phyloP scores from a whole-genome alignment of 2,797 vertebrate genomes.

The Pangasius larnaudii region DNA sequence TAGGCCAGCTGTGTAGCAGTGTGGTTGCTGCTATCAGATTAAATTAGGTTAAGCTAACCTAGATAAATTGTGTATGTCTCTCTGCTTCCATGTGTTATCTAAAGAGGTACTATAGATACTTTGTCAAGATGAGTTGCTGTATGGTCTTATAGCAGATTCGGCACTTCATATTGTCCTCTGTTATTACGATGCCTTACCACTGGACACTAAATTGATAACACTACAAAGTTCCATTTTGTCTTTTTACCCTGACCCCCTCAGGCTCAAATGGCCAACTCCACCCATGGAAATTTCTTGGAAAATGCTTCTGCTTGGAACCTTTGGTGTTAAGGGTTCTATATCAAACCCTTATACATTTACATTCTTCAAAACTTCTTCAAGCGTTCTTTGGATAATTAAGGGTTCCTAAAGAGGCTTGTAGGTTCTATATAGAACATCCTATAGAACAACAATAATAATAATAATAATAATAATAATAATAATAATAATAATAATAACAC shows the following conservation, averaged over 20 bases:
- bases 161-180: not conserved
- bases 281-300: no score
- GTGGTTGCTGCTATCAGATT: not conserved
- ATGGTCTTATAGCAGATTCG: not conserved
- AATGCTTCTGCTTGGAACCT: not conserved
- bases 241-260: not conserved
- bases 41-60: not conserved
- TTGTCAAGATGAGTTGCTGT: not conserved
- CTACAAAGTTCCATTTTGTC: not conserved
- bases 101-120: not conserved
- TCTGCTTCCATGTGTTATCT: not conserved
- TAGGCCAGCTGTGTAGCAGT: not conserved
- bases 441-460: not conserved
- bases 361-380: not conserved
- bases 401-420: not conserved
- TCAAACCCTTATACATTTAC: not conserved
- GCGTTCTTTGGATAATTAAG: not conserved
- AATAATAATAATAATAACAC: not conserved
- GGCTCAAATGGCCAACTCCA: not conserved
- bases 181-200: not conserved
- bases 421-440: not conserved
- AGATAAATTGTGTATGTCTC: not conserved
- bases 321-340: not conserved
- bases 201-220: not conserved
- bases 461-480: not conserved